Evolutionary conservation across 2,888 invertebrate genomes (phyloP).

Genomic region (Cephus rjabovi): DNA sequence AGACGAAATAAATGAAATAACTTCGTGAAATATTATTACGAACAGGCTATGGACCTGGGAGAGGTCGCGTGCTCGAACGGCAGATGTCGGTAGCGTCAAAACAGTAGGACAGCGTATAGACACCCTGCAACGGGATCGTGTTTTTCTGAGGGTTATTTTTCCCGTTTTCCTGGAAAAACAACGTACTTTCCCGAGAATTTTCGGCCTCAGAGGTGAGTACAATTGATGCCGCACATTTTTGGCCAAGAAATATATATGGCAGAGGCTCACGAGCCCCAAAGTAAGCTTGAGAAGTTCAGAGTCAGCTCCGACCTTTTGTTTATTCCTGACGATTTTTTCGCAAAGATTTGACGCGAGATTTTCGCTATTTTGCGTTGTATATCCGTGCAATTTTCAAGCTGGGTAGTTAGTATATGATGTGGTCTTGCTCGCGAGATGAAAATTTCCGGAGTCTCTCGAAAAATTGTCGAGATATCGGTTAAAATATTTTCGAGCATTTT

Average conservation of each 20-base stretch:
- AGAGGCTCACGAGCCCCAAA: slow-evolving; percentile 15
- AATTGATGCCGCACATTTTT: slow-evolving; percentile 19
- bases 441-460: slow-evolving; percentile 34
- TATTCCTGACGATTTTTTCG: slow-evolving; percentile 61
- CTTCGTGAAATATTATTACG: slow-evolving; percentile 38
- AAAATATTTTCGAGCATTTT: slow-evolving; percentile 53
- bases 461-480: slow-evolving; percentile 45
- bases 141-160: slow-evolving; percentile 57
- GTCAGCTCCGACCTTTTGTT: slow-evolving; percentile 60
- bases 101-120: slow-evolving; percentile 61
- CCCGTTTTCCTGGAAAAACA: slow-evolving; percentile 51
- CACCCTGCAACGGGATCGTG: slow-evolving; percentile 64
- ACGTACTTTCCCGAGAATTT: slow-evolving; percentile 53
- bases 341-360: slow-evolving; percentile 43
- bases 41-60: slow-evolving; percentile 53
- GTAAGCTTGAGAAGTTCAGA: slow-evolving; percentile 35
- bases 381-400: slow-evolving; percentile 36
- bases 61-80: slow-evolving; percentile 46
- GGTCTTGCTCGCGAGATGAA: slow-evolving; percentile 27
- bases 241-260: slow-evolving; percentile 11
- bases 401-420: slow-evolving; percentile 37
- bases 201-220: slow-evolving; percentile 59
- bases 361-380: slow-evolving; percentile 29
- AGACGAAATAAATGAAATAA: slow-evolving; percentile 10
- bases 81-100: slow-evolving; percentile 59